Evolutionary conservation across 2,888 invertebrate species (phyloP).

Genomic region (Nephrotoma flavescens): DNA sequence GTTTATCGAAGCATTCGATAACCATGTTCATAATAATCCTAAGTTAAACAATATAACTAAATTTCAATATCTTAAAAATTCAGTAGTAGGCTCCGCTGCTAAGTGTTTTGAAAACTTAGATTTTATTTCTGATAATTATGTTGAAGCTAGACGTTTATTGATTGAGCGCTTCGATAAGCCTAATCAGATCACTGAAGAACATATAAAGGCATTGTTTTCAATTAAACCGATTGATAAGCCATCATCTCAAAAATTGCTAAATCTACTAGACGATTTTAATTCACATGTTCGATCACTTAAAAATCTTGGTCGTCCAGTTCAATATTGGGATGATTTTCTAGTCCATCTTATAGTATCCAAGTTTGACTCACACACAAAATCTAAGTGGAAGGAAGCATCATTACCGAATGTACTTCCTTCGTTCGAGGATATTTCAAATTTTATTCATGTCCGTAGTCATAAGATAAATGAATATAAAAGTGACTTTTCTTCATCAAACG

Average conservation of each 20-base stretch:
- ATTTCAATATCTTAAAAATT: neutral
- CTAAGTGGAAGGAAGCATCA: neutral
- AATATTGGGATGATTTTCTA: neutral
- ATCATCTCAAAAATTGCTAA: neutral
- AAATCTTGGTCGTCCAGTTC: neutral
- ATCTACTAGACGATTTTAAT: neutral
- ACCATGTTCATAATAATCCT: neutral
- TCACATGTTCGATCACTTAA: neutral
- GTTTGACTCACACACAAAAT: neutral
- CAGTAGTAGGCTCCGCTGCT: neutral
- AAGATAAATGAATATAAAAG: neutral
- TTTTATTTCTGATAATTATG: neutral
- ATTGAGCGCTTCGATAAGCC: neutral
- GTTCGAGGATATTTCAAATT: neutral
- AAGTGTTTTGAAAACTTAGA: neutral
- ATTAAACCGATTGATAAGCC: neutral
- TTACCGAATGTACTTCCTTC: neutral
- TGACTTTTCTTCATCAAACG: too few relatives aligned
- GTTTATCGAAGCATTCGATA: neutral
- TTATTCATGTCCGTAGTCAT: neutral
- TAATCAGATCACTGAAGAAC: neutral
- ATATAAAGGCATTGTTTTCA: neutral
- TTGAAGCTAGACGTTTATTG: neutral
- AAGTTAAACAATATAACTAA: neutral
- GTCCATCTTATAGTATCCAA: neutral